Evolutionary conservation across 2,113 vertebrate species (phyloP), one percentile per base, ranked within the genome.

Genomic region (Natator depressus): DNA sequence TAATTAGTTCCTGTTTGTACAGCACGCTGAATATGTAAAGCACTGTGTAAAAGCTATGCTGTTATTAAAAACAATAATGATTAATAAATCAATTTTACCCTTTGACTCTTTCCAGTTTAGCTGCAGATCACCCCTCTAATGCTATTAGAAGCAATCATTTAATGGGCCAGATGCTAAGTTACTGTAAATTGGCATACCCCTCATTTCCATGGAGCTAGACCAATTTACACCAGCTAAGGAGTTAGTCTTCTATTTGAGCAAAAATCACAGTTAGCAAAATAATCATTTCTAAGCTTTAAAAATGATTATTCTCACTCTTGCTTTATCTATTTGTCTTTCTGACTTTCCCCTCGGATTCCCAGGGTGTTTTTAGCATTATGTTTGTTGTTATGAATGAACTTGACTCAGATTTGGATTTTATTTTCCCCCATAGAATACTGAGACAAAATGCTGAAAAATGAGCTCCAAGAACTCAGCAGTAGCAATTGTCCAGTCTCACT

Each of bases 1-100:
- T 94, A 93, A 96, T 96, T 59, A 94, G 80, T 97, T 97, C 94
- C 96, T 97, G 82, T 96, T 96, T 96, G 93, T 94, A 94, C 93
- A 89, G 55, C 89, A 10, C 51, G 89, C 95, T 96, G 92, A 90
- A 94, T 94, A 87, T 85, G 82, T 53, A 85, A 84, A 16, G 82
- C 84, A 46, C 24, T 93, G 12, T 89, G 72, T 83, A 94, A 95
- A 89, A 78, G 69, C 2, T 91, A 49, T 46, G 78, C 69, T 86
- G n/a, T 84, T 84, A 89, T 76, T 85, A 89, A 86, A 83, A 88
- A 17, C 46, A 80, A 90, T 65, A 86, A 87, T 90, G 85, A 57
- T 79, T 49, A 94, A 94, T 65, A 96, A 93, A 90, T 90, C 0
- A 46, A 91, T 90, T 59, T 94, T 24, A 72, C 0, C 49, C 89